Conservation (phyloP, 2,888 invertebrate species). For the Drosophila siamana region DNA sequence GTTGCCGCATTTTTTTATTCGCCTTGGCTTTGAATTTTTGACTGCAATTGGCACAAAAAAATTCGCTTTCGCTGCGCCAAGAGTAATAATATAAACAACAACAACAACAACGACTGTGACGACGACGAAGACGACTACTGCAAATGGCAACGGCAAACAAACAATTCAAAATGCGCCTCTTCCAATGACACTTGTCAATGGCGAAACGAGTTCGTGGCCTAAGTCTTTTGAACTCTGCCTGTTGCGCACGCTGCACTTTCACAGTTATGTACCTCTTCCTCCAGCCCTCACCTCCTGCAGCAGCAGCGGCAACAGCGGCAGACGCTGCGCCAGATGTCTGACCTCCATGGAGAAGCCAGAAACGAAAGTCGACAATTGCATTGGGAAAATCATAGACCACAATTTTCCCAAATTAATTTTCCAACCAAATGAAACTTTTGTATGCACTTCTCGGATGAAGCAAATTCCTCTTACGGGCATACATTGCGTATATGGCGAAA, state of each 20-base stretch:
- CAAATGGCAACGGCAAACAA: slow-evolving; percentile 28
- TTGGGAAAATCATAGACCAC: slow-evolving; percentile 24
- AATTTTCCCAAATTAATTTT: slow-evolving; percentile 16
- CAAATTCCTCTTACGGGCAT: not conserved
- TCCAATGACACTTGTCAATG: slow-evolving; percentile 71
- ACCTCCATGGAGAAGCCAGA: slow-evolving; percentile 38
- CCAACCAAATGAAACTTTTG: not conserved
- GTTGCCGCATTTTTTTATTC: slow-evolving; percentile 32
- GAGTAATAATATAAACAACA: slow-evolving; percentile 10
- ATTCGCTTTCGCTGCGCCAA: slow-evolving; percentile 71
- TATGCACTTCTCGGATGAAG: slow-evolving; percentile 19
- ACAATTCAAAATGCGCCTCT: slow-evolving; percentile 36
- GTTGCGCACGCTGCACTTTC: slow-evolving; percentile 52
- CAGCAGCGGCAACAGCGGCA: not conserved
- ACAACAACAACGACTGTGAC: slow-evolving; percentile 12
- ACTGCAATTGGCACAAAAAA: slow-evolving; percentile 70
- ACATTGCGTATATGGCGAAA: no score
- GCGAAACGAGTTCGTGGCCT: slow-evolving; percentile 72
- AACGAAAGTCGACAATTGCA: slow-evolving; percentile 56
- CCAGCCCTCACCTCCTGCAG: slow-evolving; percentile 2
- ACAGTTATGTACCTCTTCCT: slow-evolving; percentile 33
- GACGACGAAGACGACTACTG: slow-evolving; percentile 5
- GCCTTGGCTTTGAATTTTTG: slow-evolving; percentile 71
- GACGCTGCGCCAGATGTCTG: slow-evolving; percentile 23
- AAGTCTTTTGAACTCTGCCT: slow-evolving; percentile 75